Conservation (phyloP, 2,797 vertebrate genomes). For the Lerista edwardsae region DNA sequence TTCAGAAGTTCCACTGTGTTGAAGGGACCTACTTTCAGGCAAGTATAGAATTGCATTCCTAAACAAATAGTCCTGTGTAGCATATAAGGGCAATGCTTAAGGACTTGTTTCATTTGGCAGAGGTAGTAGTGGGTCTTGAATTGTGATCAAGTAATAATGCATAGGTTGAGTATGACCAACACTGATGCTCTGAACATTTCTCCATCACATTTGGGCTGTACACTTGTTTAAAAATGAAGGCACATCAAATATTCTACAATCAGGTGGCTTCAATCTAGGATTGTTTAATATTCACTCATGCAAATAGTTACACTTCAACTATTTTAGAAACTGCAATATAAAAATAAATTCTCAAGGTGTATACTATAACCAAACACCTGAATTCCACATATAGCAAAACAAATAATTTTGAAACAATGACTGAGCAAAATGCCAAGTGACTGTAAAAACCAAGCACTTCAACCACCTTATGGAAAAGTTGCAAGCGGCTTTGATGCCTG, state of each 20-base stretch:
- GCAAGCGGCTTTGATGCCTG: slow-evolving; percentile 24
- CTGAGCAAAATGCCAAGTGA: slow-evolving; percentile 49
- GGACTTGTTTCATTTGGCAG: no score
- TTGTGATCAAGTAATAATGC: no score
- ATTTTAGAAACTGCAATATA: slow-evolving; percentile 83
- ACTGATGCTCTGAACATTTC: no score
- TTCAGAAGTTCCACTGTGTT: no score
- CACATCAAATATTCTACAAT: neutral
- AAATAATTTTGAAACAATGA: slow-evolving; percentile 54
- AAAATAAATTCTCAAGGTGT: slow-evolving; percentile 81
- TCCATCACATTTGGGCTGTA: no score
- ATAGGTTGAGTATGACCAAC: no score
- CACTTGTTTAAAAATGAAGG: neutral
- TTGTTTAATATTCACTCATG: slow-evolving; percentile 75
- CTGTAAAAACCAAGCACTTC: slow-evolving; percentile 26
- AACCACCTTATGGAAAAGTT: slow-evolving; percentile 50
- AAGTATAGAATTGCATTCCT: no score
- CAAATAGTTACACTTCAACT: slow-evolving; percentile 71
- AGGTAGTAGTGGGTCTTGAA: no score
- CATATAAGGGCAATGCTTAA: no score
- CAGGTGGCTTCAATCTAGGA: slow-evolving; percentile 48
- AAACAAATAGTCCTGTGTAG: no score
- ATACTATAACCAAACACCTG: slow-evolving; percentile 62
- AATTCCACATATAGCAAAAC: slow-evolving; percentile 64
- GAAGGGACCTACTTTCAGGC: no score